phyloP scores from a whole-genome alignment of 2,113 vertebrate species.

The Ceratotherium simum region DNA sequence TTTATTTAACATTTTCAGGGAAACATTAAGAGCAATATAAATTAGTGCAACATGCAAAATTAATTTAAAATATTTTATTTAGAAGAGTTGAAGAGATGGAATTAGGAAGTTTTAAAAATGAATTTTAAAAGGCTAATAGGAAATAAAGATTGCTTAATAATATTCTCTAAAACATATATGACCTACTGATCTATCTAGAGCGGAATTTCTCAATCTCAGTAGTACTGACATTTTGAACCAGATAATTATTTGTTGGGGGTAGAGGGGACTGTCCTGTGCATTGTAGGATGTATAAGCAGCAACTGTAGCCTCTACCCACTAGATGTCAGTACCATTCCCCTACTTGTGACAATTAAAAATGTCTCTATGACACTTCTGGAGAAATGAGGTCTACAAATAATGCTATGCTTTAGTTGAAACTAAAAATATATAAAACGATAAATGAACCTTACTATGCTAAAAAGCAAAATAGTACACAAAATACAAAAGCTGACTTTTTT shows the following conservation, averaged over 20 bases:
- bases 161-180: constrained; percentile 12
- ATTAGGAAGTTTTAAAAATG: background rate
- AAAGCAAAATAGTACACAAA: constrained; percentile 39
- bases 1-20: constrained; percentile 57
- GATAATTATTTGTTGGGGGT: background rate
- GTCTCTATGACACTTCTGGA: background rate
- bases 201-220: background rate
- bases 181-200: background rate
- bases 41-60: background rate
- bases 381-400: background rate
- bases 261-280: background rate
- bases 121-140: constrained; percentile 24
- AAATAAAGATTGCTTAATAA: constrained; percentile 44
- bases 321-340: background rate
- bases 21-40: constrained; percentile 21
- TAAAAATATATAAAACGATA: constrained; percentile 18
- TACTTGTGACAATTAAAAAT: constrained; percentile 33
- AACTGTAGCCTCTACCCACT: background rate
- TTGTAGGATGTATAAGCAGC: background rate
- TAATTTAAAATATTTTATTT: constrained; percentile 31
- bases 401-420: constrained; percentile 19
- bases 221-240: constrained; percentile 16
- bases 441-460: background rate
- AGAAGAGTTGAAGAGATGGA: background rate
- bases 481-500: background rate